Percentiles rank a stretch among this genome's conserved stretches.
These are phyloP conservation scores for Hippocampus barbouri DNA, from an alignment of 2,113 vertebrate species.

Conservation along the genomic window DNA sequence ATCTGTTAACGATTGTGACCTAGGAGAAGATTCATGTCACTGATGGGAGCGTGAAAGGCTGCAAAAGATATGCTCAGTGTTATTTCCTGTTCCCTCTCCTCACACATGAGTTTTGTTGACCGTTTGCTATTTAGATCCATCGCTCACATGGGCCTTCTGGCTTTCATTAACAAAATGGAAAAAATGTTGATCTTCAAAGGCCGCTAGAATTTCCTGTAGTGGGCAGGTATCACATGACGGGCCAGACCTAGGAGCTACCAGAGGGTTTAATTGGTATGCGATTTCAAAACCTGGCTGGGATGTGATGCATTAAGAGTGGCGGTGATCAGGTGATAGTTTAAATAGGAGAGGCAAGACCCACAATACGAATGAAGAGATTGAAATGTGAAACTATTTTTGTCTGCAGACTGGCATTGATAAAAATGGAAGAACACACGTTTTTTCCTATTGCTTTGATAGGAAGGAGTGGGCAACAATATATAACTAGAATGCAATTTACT, in stretches of 20 bases:
- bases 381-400: conserved; percentile 4
- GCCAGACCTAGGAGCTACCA: conserved; percentile 51
- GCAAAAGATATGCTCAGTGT: conserved; percentile 15
- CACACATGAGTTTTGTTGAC: conserved; percentile 27
- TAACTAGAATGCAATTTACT: conserved; percentile 15
- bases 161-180: conserved; percentile 72
- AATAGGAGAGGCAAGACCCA: conserved; percentile 8
- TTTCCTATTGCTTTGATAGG: conserved; percentile 1
- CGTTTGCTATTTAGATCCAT: conserved; percentile 37
- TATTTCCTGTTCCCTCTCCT: conserved; percentile 24
- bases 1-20: not conserved
- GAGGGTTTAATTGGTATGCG: conserved; percentile 29
- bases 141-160: conserved; percentile 50
- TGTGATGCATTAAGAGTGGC: not conserved
- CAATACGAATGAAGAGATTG: conserved; percentile 9
- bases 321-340: conserved; percentile 1
- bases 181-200: conserved; percentile 67
- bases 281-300: conserved; percentile 19
- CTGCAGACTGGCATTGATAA: conserved; percentile 16
- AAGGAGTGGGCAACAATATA: conserved; percentile 11
- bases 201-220: conserved; percentile 64
- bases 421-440: conserved; percentile 2
- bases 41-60: conserved; percentile 14
- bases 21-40: not conserved
- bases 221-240: conserved; percentile 62